Evolutionary conservation across 2,888 invertebrate species (phyloP).

Genomic region (Melikaiella ostensackeni): DNA sequence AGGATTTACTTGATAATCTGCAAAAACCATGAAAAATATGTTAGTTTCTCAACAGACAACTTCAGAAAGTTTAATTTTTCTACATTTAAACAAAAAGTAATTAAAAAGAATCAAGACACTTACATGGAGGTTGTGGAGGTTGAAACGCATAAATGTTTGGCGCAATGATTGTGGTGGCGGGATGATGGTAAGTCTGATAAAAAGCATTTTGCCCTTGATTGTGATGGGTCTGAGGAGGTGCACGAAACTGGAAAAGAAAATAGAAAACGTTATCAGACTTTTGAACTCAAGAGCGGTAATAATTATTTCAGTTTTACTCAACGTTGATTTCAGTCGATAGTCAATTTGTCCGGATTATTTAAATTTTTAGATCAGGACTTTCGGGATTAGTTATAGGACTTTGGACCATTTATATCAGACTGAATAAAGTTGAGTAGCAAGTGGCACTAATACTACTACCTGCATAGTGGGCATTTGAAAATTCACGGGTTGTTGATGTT

Average conservation of each 20-base stretch:
- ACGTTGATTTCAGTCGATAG: neutral
- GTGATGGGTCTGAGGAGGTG: constrained; percentile 68
- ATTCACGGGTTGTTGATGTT: constrained; percentile 68
- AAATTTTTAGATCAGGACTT: neutral
- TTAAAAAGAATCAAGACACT: constrained; percentile 50
- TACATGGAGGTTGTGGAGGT: constrained; percentile 62
- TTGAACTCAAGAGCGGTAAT: neutral
- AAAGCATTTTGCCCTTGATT: constrained; percentile 67
- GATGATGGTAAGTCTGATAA: constrained; percentile 58
- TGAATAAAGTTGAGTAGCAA: neutral
- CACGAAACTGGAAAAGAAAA: constrained; percentile 63
- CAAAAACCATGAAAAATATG: constrained; percentile 17
- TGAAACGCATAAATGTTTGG: constrained; percentile 64
- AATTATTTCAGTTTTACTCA: neutral
- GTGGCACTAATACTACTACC: constrained; percentile 54
- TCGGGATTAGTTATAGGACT: no score
- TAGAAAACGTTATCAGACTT: neutral
- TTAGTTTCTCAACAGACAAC: neutral
- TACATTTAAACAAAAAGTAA: neutral
- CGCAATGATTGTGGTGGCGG: constrained; percentile 55
- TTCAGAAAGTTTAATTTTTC: neutral
- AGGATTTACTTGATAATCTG: constrained; percentile 60
- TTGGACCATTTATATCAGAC: neutral
- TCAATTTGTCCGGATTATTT: neutral
- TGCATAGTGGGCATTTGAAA: constrained; percentile 66